These are phyloP conservation scores for Sarotherodon lohbergeri DNA, from an alignment of 2,113 vertebrate species.

Conservation along the genomic window DNA sequence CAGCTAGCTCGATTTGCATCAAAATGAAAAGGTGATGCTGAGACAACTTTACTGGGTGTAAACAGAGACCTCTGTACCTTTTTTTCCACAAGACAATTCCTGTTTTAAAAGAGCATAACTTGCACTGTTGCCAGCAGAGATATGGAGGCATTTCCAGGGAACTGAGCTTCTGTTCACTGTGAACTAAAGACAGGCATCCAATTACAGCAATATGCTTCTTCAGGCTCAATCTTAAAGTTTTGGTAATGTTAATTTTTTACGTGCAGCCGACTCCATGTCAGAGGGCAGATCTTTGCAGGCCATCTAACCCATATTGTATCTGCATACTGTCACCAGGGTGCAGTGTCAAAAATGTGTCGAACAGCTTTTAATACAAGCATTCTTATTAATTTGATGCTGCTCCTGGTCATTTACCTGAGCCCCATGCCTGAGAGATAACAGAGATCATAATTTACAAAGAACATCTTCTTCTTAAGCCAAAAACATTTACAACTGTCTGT, in stretches of 20 bases:
- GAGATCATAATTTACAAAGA: not conserved
- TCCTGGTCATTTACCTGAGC: not conserved
- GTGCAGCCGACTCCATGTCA: not conserved
- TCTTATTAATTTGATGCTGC: not conserved
- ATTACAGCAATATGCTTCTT: not conserved
- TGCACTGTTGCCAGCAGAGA: not conserved
- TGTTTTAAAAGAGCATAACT: not conserved
- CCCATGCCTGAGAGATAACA: not conserved
- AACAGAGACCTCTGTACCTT: not conserved
- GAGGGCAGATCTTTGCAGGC: not conserved
- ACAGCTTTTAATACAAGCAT: not conserved
- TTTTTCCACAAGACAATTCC: not conserved
- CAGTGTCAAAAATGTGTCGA: fast-evolving
- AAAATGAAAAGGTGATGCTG: not conserved
- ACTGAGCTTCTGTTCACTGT: not conserved
- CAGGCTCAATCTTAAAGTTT: fast-evolving
- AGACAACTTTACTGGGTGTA: fast-evolving
- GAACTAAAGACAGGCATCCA: not conserved
- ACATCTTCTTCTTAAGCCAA: not conserved
- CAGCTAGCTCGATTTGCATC: not conserved
- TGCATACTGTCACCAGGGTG: fast-evolving
- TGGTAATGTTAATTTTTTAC: not conserved
- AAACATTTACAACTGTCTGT: not conserved
- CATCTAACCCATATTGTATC: not conserved
- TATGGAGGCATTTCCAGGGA: not conserved